phyloP scores from a whole-genome alignment of 2,888 invertebrate species.

The Nemotelus nigrinus region DNA sequence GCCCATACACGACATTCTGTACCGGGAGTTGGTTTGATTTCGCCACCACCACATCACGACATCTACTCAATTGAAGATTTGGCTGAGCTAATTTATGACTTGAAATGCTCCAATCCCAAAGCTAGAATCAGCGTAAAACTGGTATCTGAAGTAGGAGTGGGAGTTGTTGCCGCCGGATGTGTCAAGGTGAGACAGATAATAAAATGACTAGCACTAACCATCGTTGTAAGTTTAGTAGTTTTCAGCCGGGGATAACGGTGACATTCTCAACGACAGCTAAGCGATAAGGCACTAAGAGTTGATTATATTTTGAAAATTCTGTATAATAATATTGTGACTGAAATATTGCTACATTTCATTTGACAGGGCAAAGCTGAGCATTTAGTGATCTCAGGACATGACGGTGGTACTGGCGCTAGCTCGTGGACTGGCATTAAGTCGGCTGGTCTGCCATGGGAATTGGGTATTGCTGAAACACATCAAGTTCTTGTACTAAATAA shows the following conservation, averaged over 20 bases:
- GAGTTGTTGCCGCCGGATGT: conserved; percentile 98
- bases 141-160: conserved; percentile 98
- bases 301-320: too few species aligned
- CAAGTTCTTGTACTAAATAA: conserved; percentile 95
- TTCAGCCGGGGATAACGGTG: too few species aligned
- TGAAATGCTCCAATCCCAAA: conserved; percentile 95
- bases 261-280: too few species aligned
- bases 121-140: conserved; percentile 97
- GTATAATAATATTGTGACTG: too few species aligned
- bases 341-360: conserved; percentile 21
- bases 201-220: too few species aligned
- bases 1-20: conserved; percentile 96
- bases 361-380: conserved; percentile 94
- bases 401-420: conserved; percentile 98
- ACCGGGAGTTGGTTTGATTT: conserved; percentile 96
- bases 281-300: too few species aligned
- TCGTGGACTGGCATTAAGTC: conserved; percentile 99
- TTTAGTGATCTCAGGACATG: conserved; percentile 98
- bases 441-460: conserved; percentile 98
- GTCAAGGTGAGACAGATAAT: conserved; percentile 76
- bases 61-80: conserved; percentile 99
- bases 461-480: conserved; percentile 98
- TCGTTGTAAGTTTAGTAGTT: too few species aligned
- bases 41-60: conserved; percentile 99
- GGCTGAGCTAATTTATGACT: conserved; percentile 96